Evolutionary conservation across 2,113 vertebrate genomes (phyloP).

Genomic region (Rhynchomys soricoides): DNA sequence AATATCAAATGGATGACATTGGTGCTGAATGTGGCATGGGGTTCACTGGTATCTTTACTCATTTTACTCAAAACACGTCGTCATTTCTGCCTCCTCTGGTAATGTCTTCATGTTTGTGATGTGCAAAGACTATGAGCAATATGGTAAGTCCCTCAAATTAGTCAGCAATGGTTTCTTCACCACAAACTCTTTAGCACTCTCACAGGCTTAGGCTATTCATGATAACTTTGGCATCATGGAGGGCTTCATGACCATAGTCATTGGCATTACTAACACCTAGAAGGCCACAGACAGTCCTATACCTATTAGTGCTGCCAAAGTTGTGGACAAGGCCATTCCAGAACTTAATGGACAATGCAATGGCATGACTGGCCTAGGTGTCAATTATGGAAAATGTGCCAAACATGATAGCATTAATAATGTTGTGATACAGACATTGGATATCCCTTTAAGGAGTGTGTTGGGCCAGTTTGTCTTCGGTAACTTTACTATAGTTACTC

Average conservation of each 20-base stretch:
- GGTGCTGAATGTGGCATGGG: not conserved
- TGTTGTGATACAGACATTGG: not conserved
- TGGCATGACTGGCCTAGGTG: not conserved
- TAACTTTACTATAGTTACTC: not conserved
- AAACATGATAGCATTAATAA: not conserved
- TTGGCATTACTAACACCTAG: not conserved
- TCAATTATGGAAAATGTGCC: not conserved
- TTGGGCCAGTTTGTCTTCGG: not conserved
- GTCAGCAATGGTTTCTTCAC: not conserved
- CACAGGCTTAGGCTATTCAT: not conserved
- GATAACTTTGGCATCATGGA: not conserved
- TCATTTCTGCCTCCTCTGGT: not conserved
- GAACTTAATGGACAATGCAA: not conserved
- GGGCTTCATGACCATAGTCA: not conserved
- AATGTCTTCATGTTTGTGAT: not conserved
- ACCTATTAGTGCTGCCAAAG: not conserved
- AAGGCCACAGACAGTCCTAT: not conserved
- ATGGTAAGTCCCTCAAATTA: not conserved
- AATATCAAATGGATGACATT: not conserved
- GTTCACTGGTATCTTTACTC: not conserved
- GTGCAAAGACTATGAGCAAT: not conserved
- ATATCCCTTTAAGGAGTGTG: no score
- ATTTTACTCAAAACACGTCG: not conserved
- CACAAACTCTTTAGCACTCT: not conserved
- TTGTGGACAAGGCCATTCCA: not conserved